Base-by-base conservation (phyloP, 2,113 vertebrate genomes). In the Lophura nycthemera region DNA sequence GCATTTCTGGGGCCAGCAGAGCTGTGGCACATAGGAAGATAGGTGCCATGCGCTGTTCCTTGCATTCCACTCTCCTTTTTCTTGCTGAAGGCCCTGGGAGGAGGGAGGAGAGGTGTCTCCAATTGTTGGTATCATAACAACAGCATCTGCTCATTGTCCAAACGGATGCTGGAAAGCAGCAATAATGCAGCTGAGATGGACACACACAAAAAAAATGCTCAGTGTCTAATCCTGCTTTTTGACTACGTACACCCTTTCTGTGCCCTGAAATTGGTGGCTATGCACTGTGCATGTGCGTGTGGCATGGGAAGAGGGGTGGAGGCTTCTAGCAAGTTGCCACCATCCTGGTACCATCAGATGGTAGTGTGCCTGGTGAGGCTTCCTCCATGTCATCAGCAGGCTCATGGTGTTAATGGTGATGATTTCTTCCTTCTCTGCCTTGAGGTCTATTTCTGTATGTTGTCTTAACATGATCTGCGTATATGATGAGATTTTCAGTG, bases 11-110 rank as follows among this genome's bases (percentile, higher is more conserved):
- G 45, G 29, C 10, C 20, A 21, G 50, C 15, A 88, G 22, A 72
- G 21, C 0, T 1, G 27, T 29, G 10, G 22, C 50, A n/a, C 10
- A 60, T 47, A 69, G 11, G 21, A 52, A 52, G 17, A 48, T 19
- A 9, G 0, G 0, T 0, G 1, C 21, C 6, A 11, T 0, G 0
- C 84, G 25, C 36, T 69, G 38, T 21, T 43, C 42, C 15, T 43
- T 43, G 42, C 42, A 43, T 43, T 43, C 42, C 42, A 16, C 42
- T 43, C 42, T 43, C 42, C 42, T 43, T 43, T 43, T 43, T 43
- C 42, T 17, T 43, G 42, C 42, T 43, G 42, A 43, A 43, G 42
- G 42, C 15, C 15, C 42, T 43, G 42, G 15, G 42, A 43, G 42
- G 42, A 43, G 42, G 42, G 42, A 43, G 42, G 42, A 43, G 42